Base-by-base conservation (phyloP, 2,797 vertebrate genomes). In the Diplodus sargus region DNA sequence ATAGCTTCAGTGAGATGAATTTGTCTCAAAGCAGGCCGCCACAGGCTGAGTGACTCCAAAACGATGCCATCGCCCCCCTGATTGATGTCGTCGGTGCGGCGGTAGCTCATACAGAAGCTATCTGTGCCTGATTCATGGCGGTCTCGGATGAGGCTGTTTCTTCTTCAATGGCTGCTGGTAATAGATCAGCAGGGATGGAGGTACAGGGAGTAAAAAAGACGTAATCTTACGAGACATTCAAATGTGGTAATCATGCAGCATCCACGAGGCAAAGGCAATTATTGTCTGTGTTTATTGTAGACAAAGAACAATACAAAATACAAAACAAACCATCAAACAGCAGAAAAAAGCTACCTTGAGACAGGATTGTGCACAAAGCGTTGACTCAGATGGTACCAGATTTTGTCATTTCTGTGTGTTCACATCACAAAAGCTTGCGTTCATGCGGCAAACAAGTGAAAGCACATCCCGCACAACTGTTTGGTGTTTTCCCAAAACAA, bases 251-350 rank as follows among this genome's bases (percentile, higher is more conserved):
- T 60, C 56, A 81, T 23, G 18, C 78, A 70, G 20, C 23, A 69
- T 48, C 22, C 67, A 76, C 48, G 39, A 39, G 39, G 39, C 39
- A 63, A 49, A 1, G 0, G 68, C 56, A 79, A 71, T 84, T 70
- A 54, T 34, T 48, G 47, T 74, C 66, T 72, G 18, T 77, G 30
- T 94, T 94, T 93, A 93, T 91, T 93, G 39, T 70, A 82, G 83
- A 89, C 89, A 91, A 88, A 84, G 52, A 90, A 92, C 86, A 82
- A 86, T 91, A 92, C 90, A 92, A 94, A 94, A 91, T 92, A 91
- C 87, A 90, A 93, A 92, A 81, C 86, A 71, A 89, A 65, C 87
- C 80, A 92, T 85, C 73, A 63, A 91, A 91, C 85, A 84, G 67
- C 86, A 83, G 66, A 76, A 17, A 76, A 81, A 84, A 79, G 76